Percentiles rank a stretch among this genome's conserved stretches.
phyloP scores from a whole-genome alignment of 2,888 invertebrate species.

The Erebia ligea region DNA sequence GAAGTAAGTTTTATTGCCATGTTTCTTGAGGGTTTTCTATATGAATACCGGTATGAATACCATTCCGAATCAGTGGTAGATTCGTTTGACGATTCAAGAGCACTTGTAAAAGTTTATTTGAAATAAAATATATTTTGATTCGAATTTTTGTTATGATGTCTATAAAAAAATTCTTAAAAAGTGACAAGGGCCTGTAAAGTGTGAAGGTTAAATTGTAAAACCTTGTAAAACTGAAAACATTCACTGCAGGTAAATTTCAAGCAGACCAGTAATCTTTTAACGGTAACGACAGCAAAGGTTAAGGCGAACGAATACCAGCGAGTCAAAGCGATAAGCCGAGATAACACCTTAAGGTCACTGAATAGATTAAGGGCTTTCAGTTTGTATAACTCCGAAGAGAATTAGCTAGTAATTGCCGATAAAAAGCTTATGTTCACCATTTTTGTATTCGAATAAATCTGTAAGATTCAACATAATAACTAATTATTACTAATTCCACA shows the following conservation, averaged over 20 bases:
- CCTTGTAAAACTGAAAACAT: neutral
- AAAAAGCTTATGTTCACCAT: neutral
- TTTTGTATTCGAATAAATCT: too few relatives aligned
- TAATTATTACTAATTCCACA: too few relatives aligned
- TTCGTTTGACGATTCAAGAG: too few relatives aligned
- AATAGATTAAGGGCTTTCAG: slow-evolving; percentile 21
- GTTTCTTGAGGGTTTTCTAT: too few relatives aligned
- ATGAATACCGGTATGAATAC: too few relatives aligned
- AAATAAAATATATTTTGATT: too few relatives aligned
- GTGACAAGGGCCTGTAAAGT: neutral
- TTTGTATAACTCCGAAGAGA: neutral
- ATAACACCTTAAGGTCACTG: slow-evolving; percentile 27
- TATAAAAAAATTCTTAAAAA: too few relatives aligned
- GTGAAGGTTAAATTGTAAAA: slow-evolving; percentile 7
- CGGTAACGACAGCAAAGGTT: slow-evolving; percentile 30
- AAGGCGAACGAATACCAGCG: slow-evolving; percentile 34
- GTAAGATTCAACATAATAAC: too few relatives aligned
- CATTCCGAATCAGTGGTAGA: too few relatives aligned
- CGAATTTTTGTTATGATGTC: too few relatives aligned
- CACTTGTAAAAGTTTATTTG: too few relatives aligned
- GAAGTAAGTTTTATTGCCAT: too few relatives aligned
- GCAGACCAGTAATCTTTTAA: slow-evolving; percentile 1
- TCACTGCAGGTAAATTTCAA: slow-evolving; percentile 11
- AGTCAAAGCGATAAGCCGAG: slow-evolving; percentile 35
- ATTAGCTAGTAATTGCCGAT: neutral